Evolutionary conservation across 2,888 invertebrate species (phyloP).

Genomic region (Andricus quercusramuli): DNA sequence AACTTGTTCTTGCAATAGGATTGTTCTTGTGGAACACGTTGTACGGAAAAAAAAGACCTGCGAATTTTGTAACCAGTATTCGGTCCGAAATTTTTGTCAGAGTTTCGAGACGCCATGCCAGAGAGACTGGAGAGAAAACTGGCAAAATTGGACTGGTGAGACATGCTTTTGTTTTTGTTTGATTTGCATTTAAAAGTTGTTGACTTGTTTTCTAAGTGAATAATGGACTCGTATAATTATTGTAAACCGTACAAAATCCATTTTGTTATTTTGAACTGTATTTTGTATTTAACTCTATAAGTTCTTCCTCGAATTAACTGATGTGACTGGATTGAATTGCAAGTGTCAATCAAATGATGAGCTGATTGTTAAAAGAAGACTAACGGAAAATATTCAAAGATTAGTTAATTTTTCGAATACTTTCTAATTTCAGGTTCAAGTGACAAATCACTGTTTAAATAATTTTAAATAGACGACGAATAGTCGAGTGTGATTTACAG

Average conservation of each 20-base stretch:
- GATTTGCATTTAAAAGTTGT: slow-evolving; percentile 51
- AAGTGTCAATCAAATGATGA: not conserved
- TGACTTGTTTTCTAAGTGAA: not conserved
- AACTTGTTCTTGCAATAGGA: too few relatives aligned
- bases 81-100: not conserved
- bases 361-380: not conserved
- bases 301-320: slow-evolving; percentile 12
- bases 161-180: slow-evolving; percentile 27
- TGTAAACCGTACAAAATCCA: not conserved
- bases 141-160: slow-evolving; percentile 30
- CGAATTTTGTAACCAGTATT: not conserved
- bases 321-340: not conserved
- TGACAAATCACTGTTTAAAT: not conserved
- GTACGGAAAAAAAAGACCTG: too few relatives aligned
- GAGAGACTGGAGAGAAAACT: slow-evolving; percentile 43
- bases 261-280: not conserved
- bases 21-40: too few relatives aligned
- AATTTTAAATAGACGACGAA: not conserved
- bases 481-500: slow-evolving; percentile 20
- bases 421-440: not conserved
- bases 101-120: slow-evolving; percentile 31
- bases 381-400: not conserved
- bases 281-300: slow-evolving; percentile 5
- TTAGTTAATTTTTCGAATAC: not conserved
- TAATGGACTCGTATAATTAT: not conserved